Evolutionary conservation across 2,888 invertebrate species (phyloP).

Genomic region (Penaeus monodon): DNA sequence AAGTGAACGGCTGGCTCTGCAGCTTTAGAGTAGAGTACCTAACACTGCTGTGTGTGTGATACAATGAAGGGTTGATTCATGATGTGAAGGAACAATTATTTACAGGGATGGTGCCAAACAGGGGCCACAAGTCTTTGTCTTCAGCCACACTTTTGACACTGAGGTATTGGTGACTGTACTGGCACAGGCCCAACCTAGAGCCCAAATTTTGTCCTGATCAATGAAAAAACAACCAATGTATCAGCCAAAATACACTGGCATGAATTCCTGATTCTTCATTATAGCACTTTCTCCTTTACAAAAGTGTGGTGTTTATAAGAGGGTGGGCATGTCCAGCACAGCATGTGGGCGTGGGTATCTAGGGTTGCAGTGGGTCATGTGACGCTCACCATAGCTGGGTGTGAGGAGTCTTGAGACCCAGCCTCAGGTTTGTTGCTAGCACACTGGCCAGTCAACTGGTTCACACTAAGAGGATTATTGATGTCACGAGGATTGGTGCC

Average conservation of each 20-base stretch:
- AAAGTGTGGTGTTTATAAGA: conserved; percentile 45
- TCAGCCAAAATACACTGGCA: conserved; percentile 30
- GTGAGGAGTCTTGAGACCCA: conserved; percentile 60
- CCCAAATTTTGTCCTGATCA: conserved; percentile 38
- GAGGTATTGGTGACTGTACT: conserved; percentile 60
- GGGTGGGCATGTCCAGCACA: conserved; percentile 56
- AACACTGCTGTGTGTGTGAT: conserved; percentile 58
- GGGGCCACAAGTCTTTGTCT: conserved; percentile 59
- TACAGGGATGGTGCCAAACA: conserved; percentile 61
- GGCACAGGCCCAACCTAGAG: conserved; percentile 47
- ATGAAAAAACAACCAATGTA: conserved; percentile 29
- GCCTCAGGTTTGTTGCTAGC: conserved; percentile 55
- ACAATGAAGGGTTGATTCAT: conserved; percentile 62
- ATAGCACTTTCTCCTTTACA: conserved; percentile 44
- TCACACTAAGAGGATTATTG: conserved; percentile 91
- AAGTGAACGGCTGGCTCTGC: conserved; percentile 58
- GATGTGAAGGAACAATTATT: conserved; percentile 61
- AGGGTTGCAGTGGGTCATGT: conserved; percentile 68
- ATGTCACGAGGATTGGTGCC: conserved; percentile 92
- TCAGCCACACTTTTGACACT: conserved; percentile 61
- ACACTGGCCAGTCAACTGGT: conserved; percentile 78
- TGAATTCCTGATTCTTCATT: conserved; percentile 29
- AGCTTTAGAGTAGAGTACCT: conserved; percentile 58
- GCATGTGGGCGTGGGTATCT: conserved; percentile 55
- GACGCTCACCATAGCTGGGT: conserved; percentile 65